These are phyloP conservation scores for Callionymus lyra DNA, from an alignment of 2,113 vertebrate genomes.

Conservation along the genomic window DNA sequence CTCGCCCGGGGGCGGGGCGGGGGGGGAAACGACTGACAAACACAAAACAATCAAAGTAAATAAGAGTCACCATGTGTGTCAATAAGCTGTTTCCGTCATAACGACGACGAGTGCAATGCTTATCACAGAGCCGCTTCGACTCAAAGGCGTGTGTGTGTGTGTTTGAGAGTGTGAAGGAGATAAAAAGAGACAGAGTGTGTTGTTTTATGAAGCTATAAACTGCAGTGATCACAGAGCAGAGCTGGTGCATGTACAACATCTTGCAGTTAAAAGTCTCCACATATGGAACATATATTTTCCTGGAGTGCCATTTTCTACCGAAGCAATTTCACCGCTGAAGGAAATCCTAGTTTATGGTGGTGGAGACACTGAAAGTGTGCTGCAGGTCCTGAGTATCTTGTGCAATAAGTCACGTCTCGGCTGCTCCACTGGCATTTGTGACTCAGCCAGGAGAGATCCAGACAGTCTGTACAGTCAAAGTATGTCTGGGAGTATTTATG, in stretches of 20 bases:
- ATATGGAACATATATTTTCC: conserved; percentile 1
- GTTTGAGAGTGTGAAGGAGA: conserved; percentile 12
- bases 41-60: conserved; percentile 1
- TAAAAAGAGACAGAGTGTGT: conserved; percentile 3
- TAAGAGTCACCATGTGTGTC: conserved; percentile 8
- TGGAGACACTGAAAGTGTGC: too few relatives aligned
- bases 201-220: conserved; percentile 52
- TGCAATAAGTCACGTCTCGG: too few relatives aligned
- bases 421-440: too few relatives aligned
- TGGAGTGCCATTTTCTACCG: too few relatives aligned
- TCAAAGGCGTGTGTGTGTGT: conserved; percentile 25
- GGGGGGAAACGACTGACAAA: neutral
- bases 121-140: conserved; percentile 43
- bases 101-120: conserved; percentile 43
- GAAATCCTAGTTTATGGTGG: too few relatives aligned
- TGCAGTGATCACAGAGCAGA: conserved; percentile 43
- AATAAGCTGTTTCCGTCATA: conserved; percentile 33
- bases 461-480: too few relatives aligned
- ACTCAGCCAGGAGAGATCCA: too few relatives aligned
- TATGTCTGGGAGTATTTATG: too few relatives aligned
- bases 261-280: conserved; percentile 18
- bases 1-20: conserved; percentile 64
- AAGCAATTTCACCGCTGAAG: too few relatives aligned
- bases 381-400: too few relatives aligned
- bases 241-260: conserved; percentile 39